phyloP scores from a whole-genome alignment of 1,140 invertebrate genomes.

The Atta texana region DNA sequence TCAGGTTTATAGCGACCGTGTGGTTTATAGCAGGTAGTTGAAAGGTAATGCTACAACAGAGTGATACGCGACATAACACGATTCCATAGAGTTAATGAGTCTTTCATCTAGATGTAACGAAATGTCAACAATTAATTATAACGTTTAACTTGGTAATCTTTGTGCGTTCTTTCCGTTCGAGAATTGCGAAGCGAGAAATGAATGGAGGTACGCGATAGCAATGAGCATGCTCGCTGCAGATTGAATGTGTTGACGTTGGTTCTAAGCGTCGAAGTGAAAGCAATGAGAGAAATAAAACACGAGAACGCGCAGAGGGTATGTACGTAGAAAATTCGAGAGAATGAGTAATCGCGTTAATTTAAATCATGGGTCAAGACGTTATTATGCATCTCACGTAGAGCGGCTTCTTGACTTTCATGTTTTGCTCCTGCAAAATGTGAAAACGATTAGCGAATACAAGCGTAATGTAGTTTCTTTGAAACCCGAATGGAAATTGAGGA shows the following conservation, averaged over 20 bases:
- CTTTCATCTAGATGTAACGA: conserved; percentile 26
- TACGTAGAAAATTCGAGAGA: conserved; percentile 33
- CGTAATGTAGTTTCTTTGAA: conserved; percentile 1
- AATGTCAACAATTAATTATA: conserved; percentile 63
- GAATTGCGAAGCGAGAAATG: not conserved
- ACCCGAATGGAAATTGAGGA: not conserved
- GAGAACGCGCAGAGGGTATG: not conserved
- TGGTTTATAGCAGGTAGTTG: conserved; percentile 18
- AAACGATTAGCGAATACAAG: conserved; percentile 10
- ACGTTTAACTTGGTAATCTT: conserved; percentile 16
- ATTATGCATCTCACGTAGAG: conserved; percentile 36
- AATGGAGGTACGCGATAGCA: not conserved
- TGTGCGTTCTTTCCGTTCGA: not conserved
- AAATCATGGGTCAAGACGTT: conserved; percentile 46
- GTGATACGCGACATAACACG: not conserved
- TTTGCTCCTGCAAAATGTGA: conserved; percentile 33
- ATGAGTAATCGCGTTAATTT: conserved; percentile 18
- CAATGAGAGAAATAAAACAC: conserved; percentile 35
- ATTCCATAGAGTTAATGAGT: conserved; percentile 40
- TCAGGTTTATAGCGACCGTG: conserved; percentile 20
- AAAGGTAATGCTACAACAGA: not conserved
- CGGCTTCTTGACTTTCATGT: conserved; percentile 17
- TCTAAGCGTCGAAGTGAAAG: conserved; percentile 25
- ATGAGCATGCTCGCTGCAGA: not conserved
- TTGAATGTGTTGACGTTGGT: conserved; percentile 8